Evolutionary conservation across 2,113 vertebrate genomes (phyloP).

Genomic region (Pseudorectes ferrugineus): DNA sequence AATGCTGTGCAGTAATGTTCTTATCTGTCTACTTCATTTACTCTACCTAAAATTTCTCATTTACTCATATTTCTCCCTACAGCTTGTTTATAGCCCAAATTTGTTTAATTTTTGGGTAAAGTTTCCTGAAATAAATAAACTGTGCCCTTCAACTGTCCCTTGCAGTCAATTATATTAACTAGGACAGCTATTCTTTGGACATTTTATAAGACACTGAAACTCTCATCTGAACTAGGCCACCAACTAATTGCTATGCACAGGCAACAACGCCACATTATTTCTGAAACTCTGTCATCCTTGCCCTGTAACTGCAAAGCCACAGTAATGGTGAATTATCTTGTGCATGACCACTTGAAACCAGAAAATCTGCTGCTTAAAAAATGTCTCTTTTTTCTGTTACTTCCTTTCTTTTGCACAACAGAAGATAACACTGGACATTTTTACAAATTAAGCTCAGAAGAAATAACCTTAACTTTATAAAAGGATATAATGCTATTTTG

Average conservation of each 20-base stretch:
- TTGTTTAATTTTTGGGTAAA: background rate
- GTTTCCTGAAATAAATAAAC: slow-evolving; percentile 10
- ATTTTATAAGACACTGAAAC: slow-evolving; percentile 38
- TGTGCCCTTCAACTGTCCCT: background rate
- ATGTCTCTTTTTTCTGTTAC: background rate
- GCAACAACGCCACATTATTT: slow-evolving; percentile 51
- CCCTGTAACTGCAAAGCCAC: background rate
- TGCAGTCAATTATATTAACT: slow-evolving; percentile 55
- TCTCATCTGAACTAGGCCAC: slow-evolving; percentile 53
- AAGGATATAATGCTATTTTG: background rate
- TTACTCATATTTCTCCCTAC: background rate
- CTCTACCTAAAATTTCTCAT: background rate
- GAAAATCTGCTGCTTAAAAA: background rate
- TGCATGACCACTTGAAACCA: background rate
- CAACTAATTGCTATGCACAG: slow-evolving; percentile 54
- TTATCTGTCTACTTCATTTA: background rate
- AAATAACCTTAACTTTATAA: background rate
- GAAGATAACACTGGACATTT: background rate
- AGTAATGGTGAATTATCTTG: background rate
- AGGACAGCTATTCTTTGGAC: slow-evolving; percentile 55
- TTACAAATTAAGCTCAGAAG: background rate
- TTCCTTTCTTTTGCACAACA: background rate
- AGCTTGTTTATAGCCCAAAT: background rate
- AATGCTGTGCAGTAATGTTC: background rate
- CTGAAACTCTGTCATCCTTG: slow-evolving; percentile 16